These are phyloP conservation scores for Trematomus loennbergii DNA, from an alignment of 2,113 vertebrate species.

Conservation along the genomic window DNA sequence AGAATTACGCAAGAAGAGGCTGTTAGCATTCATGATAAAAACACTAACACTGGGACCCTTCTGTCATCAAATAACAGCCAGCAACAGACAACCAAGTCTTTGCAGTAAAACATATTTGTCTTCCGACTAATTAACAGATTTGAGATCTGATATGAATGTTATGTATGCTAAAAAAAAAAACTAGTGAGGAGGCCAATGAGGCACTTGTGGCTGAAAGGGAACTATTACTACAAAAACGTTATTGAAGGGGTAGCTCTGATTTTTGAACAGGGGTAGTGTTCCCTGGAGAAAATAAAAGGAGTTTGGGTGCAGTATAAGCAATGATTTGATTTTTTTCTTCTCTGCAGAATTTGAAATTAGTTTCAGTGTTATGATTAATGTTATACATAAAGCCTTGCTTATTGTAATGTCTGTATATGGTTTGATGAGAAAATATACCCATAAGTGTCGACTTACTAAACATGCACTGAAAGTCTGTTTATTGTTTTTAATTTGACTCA, in stretches of 20 bases:
- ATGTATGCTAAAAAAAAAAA: background rate
- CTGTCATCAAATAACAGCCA: constrained; percentile 1
- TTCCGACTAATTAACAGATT: background rate
- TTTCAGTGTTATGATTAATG: background rate
- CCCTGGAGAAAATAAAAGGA: too few species aligned
- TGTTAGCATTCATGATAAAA: constrained; percentile 15
- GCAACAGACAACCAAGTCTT: background rate
- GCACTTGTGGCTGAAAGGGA: background rate
- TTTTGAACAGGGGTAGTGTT: too few species aligned
- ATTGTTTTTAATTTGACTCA: background rate
- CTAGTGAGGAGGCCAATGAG: background rate
- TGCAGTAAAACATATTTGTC: background rate
- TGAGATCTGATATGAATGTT: background rate
- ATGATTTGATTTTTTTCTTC: too few species aligned
- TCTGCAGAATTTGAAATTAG: background rate
- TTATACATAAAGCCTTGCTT: background rate
- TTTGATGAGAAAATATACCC: background rate
- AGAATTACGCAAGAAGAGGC: background rate
- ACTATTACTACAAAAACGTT: constrained; percentile 2
- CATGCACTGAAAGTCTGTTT: constrained; percentile 9
- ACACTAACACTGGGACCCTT: background rate
- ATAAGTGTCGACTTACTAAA: background rate
- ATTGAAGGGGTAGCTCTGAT: background rate
- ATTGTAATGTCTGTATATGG: background rate
- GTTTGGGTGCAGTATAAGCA: too few species aligned